phyloP scores from a whole-genome alignment of 2,888 invertebrate genomes.

The Mechanitis messenoides region DNA sequence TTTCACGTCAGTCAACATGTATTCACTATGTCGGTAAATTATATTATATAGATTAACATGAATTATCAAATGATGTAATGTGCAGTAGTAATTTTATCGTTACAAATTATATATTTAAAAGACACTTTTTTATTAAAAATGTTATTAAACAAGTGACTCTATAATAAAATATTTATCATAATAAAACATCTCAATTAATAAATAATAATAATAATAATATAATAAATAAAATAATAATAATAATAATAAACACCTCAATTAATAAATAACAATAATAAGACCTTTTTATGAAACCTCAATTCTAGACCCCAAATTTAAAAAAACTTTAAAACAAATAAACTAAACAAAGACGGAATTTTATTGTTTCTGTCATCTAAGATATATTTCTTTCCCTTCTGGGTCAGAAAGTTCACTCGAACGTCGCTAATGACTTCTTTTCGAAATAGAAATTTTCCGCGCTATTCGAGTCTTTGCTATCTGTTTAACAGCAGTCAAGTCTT shows the following conservation, averaged over 20 bases:
- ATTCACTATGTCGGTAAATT: too few species aligned
- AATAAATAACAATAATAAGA: not conserved
- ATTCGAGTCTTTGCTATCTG: slow-evolving; percentile 59
- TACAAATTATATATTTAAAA: too few species aligned
- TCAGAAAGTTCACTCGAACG: slow-evolving; percentile 58
- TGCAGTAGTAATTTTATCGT: too few species aligned
- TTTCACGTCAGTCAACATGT: not conserved
- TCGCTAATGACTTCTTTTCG: slow-evolving; percentile 70
- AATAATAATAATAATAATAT: not conserved
- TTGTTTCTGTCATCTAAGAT: slow-evolving; percentile 50
- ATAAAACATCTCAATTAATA: too few species aligned
- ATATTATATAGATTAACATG: too few species aligned
- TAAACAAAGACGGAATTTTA: slow-evolving; percentile 57
- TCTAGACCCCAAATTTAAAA: slow-evolving; percentile 8
- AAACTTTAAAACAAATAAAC: slow-evolving; percentile 21
- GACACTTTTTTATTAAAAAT: too few species aligned
- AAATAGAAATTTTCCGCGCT: slow-evolving; percentile 57
- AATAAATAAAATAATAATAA: too few species aligned
- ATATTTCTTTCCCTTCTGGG: slow-evolving; percentile 63
- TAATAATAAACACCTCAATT: too few species aligned
- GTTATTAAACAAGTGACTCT: too few species aligned
- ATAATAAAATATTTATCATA: too few species aligned
- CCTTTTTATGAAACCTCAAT: slow-evolving; percentile 8
- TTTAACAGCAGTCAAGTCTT: slow-evolving; percentile 57
- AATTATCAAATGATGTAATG: too few species aligned